These are phyloP conservation scores for Montipora sp. DNA, from an alignment of 64 coral and sea anemone genomes.

Conservation along the genomic window DNA sequence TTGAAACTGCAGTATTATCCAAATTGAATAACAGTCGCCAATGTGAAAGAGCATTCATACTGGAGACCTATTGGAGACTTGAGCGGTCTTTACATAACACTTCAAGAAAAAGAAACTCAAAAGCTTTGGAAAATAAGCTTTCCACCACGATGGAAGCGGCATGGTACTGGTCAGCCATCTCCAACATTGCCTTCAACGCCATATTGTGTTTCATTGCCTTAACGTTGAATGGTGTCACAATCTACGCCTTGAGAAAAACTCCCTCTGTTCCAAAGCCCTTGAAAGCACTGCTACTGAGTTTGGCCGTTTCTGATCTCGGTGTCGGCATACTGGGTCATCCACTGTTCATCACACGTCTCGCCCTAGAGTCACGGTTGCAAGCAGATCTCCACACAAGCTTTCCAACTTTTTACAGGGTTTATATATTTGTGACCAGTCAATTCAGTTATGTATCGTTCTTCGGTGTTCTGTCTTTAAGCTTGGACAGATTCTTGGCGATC, in stretches of 20 bases:
- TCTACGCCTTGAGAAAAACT: conserved; percentile 7
- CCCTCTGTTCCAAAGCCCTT: background rate
- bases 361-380: background rate
- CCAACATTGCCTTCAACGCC: background rate
- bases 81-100: too few relatives aligned
- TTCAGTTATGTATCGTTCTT: background rate
- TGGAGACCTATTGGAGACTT: too few relatives aligned
- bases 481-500: conserved; percentile 22
- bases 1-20: too few relatives aligned
- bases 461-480: background rate
- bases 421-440: background rate
- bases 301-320: conserved; percentile 11
- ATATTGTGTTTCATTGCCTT: background rate
- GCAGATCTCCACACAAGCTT: background rate
- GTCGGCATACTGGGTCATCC: background rate
- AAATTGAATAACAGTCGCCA: too few relatives aligned
- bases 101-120: too few relatives aligned
- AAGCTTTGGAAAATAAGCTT: background rate
- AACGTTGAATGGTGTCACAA: background rate
- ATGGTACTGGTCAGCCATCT: background rate
- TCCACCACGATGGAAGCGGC: background rate
- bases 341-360: background rate
- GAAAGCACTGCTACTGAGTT: background rate
- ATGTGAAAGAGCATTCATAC: too few relatives aligned
- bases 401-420: background rate